These are phyloP conservation scores for Gymnoscopelus braueri DNA, from an alignment of 2,797 vertebrate species.

Conservation along the genomic window DNA sequence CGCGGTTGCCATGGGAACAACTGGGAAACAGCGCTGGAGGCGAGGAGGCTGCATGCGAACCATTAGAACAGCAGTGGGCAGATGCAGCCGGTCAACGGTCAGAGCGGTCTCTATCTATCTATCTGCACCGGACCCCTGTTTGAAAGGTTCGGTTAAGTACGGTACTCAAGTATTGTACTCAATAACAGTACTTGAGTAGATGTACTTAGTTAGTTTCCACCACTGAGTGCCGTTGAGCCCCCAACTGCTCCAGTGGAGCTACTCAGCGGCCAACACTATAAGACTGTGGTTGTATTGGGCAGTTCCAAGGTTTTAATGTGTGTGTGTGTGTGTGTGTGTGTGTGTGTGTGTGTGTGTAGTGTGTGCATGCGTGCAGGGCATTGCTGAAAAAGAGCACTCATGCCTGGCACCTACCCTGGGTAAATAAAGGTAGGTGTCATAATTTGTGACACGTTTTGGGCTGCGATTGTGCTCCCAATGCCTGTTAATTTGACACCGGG, in stretches of 20 bases:
- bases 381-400: no score
- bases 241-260: no score
- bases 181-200: no score
- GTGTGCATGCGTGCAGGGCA: no score
- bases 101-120: no score
- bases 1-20: slow-evolving; percentile 79
- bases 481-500: slow-evolving; percentile 36
- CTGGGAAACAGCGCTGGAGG: slow-evolving; percentile 70
- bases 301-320: no score
- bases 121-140: no score
- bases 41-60: slow-evolving; percentile 67
- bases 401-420: neutral
- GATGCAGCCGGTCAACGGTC: slow-evolving; percentile 56
- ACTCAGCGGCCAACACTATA: no score
- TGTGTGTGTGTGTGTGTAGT: no score
- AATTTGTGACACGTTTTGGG: slow-evolving; percentile 46
- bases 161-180: slow-evolving; percentile 47
- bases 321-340: no score
- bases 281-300: no score
- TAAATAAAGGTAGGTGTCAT: slow-evolving; percentile 9
- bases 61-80: slow-evolving; percentile 72
- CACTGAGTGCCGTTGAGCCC: slow-evolving; percentile 43
- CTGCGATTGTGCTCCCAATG: slow-evolving; percentile 23
- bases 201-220: no score
- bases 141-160: slow-evolving; percentile 9